Conservation (phyloP, 2,113 vertebrate genomes). For the Dryoscopus gambensis region DNA sequence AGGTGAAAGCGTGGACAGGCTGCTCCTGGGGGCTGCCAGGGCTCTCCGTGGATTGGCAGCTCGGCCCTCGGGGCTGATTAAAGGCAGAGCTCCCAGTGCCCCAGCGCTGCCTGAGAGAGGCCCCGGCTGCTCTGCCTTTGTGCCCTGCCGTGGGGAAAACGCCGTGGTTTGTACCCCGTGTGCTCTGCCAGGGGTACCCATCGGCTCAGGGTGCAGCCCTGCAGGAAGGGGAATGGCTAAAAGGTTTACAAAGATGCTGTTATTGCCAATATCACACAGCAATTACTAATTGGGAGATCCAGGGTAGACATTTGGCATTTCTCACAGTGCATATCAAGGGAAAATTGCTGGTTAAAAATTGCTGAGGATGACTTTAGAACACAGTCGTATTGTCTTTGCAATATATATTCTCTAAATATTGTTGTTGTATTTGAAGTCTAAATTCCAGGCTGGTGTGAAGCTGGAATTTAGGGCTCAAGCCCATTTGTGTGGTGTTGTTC, state of each 20-base stretch:
- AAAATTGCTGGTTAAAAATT: not conserved
- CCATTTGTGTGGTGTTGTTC: not conserved
- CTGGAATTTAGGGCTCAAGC: not conserved
- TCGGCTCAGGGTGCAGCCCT: not conserved
- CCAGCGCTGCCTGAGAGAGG: not conserved
- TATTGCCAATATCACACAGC: not conserved
- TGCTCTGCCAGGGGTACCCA: not conserved
- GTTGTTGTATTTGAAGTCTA: not conserved
- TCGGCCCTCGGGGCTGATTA: conserved; percentile 6
- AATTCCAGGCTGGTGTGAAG: not conserved
- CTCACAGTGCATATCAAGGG: not conserved
- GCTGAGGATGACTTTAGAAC: not conserved
- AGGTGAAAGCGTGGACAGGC: not conserved
- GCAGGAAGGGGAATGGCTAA: not conserved
- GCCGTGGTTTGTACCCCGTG: accelerated
- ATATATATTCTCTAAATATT: not conserved
- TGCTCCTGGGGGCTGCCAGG: not conserved
- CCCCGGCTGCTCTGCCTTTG: not conserved
- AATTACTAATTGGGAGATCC: not conserved
- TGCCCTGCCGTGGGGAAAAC: not conserved
- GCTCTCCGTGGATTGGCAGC: conserved; percentile 1
- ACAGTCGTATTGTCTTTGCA: not conserved
- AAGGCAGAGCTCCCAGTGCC: not conserved
- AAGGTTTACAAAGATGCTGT: not conserved
- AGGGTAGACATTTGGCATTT: not conserved